These are phyloP conservation scores for Xanthia togata DNA, from an alignment of 2,888 invertebrate species.

Conservation along the genomic window DNA sequence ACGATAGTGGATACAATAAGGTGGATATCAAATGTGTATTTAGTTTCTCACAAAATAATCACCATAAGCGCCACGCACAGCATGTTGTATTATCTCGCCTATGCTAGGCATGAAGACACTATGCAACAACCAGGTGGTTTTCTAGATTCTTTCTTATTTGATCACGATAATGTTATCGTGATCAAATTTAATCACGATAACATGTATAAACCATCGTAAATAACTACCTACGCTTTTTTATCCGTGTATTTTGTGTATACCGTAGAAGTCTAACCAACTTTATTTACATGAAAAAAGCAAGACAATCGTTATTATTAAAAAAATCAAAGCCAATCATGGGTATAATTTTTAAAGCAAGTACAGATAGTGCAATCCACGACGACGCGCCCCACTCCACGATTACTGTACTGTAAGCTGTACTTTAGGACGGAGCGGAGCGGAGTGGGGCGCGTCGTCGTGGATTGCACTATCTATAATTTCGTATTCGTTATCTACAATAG, in stretches of 20 bases:
- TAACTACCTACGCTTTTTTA: neutral
- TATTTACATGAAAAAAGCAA: neutral
- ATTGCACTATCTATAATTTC: no score
- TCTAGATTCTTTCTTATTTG: neutral
- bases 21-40: neutral
- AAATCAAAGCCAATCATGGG: neutral
- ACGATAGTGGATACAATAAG: no score
- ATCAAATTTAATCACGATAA: neutral
- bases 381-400: no score
- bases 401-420: no score
- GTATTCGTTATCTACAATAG: neutral
- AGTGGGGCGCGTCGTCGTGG: no score
- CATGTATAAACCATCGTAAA: neutral
- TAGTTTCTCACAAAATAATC: neutral
- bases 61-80: neutral
- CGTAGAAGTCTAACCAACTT: neutral
- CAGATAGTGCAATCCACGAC: no score
- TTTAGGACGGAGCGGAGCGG: no score
- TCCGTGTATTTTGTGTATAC: neutral
- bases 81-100: no score
- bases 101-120: no score
- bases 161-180: neutral
- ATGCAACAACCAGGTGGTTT: neutral
- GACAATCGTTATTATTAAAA: neutral
- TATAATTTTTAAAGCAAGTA: neutral